A percentile compares a stretch with the other conserved stretches of the same genome.
These are phyloP conservation scores for Lasioglossum vierecki DNA, from an alignment of 2,888 invertebrate species.

Conservation along the genomic window DNA sequence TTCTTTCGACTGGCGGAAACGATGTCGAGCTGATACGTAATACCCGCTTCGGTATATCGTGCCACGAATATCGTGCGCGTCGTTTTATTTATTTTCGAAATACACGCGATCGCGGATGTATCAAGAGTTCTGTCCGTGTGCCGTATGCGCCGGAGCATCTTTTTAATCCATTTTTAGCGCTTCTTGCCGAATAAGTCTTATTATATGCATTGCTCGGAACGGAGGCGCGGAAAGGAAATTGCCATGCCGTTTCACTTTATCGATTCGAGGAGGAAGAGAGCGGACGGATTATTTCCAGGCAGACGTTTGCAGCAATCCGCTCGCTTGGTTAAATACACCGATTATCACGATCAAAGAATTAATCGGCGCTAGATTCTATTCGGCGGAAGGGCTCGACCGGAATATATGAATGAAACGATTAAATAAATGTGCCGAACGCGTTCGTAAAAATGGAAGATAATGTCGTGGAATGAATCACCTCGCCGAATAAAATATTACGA, in stretches of 20 bases:
- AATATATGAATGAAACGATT: not conserved
- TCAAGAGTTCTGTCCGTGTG: not conserved
- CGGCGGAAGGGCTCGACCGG: not conserved
- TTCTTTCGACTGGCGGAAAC: slow-evolving; percentile 2
- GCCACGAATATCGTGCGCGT: not conserved
- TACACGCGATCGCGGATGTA: not conserved
- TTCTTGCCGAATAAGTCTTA: not conserved
- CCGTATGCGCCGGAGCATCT: not conserved
- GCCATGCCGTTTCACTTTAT: not conserved
- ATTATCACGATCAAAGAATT: not conserved
- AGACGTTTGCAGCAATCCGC: not conserved
- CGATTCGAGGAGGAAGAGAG: not conserved
- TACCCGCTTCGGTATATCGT: not conserved
- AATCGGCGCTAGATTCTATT: not conserved
- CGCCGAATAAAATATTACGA: slow-evolving; percentile 1
- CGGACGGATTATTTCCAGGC: not conserved
- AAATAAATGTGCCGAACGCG: not conserved
- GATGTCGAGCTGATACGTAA: slow-evolving; percentile 8
- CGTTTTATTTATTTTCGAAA: not conserved
- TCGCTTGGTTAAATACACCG: not conserved
- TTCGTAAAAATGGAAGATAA: not conserved
- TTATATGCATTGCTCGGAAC: not conserved
- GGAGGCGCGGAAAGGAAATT: not conserved
- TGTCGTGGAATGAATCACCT: not conserved
- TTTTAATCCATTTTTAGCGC: not conserved